Evolutionary conservation across 2,113 vertebrate genomes (phyloP).

Genomic region (Amphiprion ocellaris): DNA sequence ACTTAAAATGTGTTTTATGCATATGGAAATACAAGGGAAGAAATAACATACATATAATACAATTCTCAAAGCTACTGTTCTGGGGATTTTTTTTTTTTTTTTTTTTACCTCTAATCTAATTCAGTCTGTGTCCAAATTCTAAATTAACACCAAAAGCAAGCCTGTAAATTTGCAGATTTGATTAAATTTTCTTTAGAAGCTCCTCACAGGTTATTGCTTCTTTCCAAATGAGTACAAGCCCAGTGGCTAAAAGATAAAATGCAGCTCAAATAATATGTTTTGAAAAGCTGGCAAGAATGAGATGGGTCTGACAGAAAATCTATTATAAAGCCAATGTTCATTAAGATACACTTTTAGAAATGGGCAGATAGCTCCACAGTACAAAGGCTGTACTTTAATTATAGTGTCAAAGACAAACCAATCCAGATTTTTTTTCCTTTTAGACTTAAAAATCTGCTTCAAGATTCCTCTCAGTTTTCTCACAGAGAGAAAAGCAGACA

Average conservation of each 20-base stretch:
- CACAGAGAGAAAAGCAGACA: neutral
- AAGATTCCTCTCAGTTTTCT: neutral
- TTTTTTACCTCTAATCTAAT: conserved; percentile 19
- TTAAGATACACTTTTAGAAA: neutral
- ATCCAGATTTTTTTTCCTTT: neutral
- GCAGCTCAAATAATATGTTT: conserved; percentile 26
- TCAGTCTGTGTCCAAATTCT: conserved; percentile 29
- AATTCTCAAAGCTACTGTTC: neutral
- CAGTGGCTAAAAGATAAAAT: conserved; percentile 21
- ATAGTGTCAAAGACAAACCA: neutral
- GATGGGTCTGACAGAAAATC: conserved; percentile 10
- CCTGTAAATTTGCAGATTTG: conserved; percentile 38
- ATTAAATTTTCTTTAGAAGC: conserved; percentile 27
- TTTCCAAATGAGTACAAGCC: conserved; percentile 21
- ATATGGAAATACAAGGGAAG: neutral
- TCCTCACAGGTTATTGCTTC: conserved; percentile 42
- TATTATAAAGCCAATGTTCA: conserved; percentile 16
- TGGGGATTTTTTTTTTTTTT: neutral
- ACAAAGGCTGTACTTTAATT: neutral
- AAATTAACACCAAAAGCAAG: conserved; percentile 31
- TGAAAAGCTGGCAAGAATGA: conserved; percentile 11
- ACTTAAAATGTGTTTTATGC: conserved; percentile 6
- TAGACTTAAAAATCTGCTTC: neutral
- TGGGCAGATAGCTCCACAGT: neutral
- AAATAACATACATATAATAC: neutral